Percentiles rank a stretch among this genome's conserved stretches.
These are phyloP conservation scores for Brenthis daphne DNA, from an alignment of 2,888 invertebrate species.

Conservation along the genomic window DNA sequence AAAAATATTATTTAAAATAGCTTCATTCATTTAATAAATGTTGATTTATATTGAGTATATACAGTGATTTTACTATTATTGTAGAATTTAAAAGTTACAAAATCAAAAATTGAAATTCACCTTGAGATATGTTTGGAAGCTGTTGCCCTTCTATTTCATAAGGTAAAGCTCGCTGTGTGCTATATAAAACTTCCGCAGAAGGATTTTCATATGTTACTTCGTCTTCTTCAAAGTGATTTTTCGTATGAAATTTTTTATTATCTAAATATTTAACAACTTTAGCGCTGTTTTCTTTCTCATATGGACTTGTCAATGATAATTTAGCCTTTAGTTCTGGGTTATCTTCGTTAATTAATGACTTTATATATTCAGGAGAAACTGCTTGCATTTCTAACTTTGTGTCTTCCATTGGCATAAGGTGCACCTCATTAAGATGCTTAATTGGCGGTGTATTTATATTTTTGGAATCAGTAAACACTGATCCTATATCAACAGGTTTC, in stretches of 20 bases:
- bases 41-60: no score
- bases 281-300: not conserved
- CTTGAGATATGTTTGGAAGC: not conserved
- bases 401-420: constrained; percentile 2
- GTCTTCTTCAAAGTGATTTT: not conserved
- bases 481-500: not conserved
- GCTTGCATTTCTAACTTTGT: constrained; percentile 23
- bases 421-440: not conserved
- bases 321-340: not conserved
- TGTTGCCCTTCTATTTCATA: constrained; percentile 20
- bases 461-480: not conserved
- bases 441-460: constrained; percentile 4
- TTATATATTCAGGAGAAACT: constrained; percentile 24
- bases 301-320: not conserved
- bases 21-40: no score
- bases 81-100: not conserved
- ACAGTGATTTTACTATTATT: no score
- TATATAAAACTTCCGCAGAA: constrained; percentile 31
- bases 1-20: no score
- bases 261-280: not conserved
- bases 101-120: constrained; percentile 5
- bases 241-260: constrained; percentile 2
- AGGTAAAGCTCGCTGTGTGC: constrained; percentile 25
- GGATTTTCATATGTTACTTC: constrained; percentile 26
- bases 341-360: constrained; percentile 16